A percentile compares a stretch with the other conserved stretches of the same genome.
These are phyloP conservation scores for Drosophila navojoa DNA, from an alignment of 1,140 invertebrate species.

Conservation along the genomic window DNA sequence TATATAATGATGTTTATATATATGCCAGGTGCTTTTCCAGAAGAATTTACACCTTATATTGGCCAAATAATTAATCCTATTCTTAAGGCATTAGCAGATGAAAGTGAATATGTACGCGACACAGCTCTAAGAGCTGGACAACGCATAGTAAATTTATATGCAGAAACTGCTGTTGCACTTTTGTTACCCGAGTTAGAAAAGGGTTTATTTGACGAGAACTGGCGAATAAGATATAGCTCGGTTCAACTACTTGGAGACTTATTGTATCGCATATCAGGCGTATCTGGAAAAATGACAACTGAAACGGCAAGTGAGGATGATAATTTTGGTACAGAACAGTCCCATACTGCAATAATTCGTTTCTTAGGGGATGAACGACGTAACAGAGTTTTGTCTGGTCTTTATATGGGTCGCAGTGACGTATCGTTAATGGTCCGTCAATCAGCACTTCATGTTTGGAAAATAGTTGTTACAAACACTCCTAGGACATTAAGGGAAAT, in stretches of 20 bases:
- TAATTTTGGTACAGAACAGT: conserved; percentile 99
- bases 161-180: conserved; percentile 96
- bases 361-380: conserved; percentile 94
- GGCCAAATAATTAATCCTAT: conserved; percentile 99
- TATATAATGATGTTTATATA: conserved; percentile 99
- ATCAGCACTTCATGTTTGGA: conserved; percentile 99
- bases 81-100: conserved; percentile 98
- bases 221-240: conserved; percentile 98
- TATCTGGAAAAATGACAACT: conserved; percentile 99
- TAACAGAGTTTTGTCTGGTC: conserved; percentile 96
- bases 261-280: conserved; percentile 97
- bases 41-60: conserved; percentile 98
- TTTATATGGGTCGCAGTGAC: conserved; percentile 99
- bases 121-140: conserved; percentile 98
- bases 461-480: conserved; percentile 98
- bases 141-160: conserved; percentile 97
- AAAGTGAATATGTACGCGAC: conserved; percentile 99
- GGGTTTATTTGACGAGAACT: conserved; percentile 98
- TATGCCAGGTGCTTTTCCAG: conserved; percentile 97
- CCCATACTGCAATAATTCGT: conserved; percentile 94
- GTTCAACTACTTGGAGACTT: conserved; percentile 98
- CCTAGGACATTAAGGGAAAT: conserved; percentile 98
- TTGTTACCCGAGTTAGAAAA: conserved; percentile 97
- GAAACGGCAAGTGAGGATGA: conserved; percentile 99
- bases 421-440: conserved; percentile 98